Evolutionary conservation across 2,888 invertebrate genomes (phyloP).

Genomic region (Cyclophora albipunctata): DNA sequence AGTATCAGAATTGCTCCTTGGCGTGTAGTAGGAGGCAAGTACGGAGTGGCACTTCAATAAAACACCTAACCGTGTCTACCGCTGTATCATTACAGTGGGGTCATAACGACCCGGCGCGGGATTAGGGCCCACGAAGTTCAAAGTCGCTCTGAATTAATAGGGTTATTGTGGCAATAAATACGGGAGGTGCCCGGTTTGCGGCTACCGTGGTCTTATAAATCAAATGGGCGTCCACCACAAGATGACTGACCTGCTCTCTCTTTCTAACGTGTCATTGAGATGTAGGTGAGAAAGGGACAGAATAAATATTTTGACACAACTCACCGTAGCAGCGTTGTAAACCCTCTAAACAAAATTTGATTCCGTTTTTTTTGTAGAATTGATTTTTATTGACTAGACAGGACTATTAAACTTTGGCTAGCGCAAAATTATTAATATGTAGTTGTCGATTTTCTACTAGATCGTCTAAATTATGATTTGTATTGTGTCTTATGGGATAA

Average conservation of each 20-base stretch:
- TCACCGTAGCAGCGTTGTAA: too few species aligned
- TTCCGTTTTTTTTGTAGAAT: too few species aligned
- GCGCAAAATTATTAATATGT: too few species aligned
- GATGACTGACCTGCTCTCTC: slow-evolving; percentile 39
- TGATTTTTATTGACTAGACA: too few species aligned
- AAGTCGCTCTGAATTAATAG: slow-evolving; percentile 68
- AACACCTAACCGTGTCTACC: slow-evolving; percentile 32
- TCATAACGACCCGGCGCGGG: slow-evolving; percentile 34
- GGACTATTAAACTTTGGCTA: too few species aligned
- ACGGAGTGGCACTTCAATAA: slow-evolving; percentile 22
- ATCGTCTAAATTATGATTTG: too few species aligned
- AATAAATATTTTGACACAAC: too few species aligned
- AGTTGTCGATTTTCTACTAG: too few species aligned
- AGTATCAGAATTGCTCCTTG: slow-evolving; percentile 6
- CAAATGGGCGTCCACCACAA: slow-evolving; percentile 57
- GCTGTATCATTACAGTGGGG: slow-evolving; percentile 27
- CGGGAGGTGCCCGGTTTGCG: slow-evolving; percentile 62
- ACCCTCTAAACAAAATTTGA: too few species aligned
- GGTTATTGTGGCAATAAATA: slow-evolving; percentile 74
- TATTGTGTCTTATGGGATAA: too few species aligned
- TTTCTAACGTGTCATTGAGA: slow-evolving; percentile 13
- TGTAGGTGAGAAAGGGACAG: slow-evolving; percentile 9
- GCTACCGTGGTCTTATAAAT: slow-evolving; percentile 65
- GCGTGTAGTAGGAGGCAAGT: slow-evolving; percentile 6
- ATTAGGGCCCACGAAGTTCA: slow-evolving; percentile 47